Evolutionary conservation across 2,797 vertebrate genomes (phyloP).

Genomic region (Chiroxiphia lanceolata): DNA sequence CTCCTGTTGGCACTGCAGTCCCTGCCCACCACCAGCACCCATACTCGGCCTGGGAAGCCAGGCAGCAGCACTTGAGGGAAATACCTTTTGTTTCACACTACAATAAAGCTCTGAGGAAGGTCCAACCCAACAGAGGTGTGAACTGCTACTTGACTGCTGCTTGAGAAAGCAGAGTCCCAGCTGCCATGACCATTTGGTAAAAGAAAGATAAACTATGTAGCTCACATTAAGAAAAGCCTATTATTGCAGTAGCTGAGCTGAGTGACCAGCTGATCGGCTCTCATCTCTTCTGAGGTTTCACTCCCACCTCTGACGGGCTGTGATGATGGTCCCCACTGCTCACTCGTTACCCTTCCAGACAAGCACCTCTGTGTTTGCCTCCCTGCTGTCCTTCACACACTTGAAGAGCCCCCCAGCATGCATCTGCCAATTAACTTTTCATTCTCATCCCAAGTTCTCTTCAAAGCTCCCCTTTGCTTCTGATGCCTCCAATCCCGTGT

Average conservation of each 20-base stretch:
- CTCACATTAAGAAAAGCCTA: not conserved
- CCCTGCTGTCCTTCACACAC: not conserved
- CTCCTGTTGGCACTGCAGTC: not conserved
- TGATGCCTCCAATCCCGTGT: not conserved
- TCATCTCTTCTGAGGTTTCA: not conserved
- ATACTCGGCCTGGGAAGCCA: not conserved
- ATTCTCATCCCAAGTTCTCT: not conserved
- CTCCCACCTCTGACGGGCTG: not conserved
- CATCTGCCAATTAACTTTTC: slow-evolving; percentile 2
- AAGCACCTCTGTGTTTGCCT: not conserved
- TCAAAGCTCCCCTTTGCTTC: slow-evolving; percentile 15
- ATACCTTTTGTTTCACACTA: slow-evolving; percentile 3
- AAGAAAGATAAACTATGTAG: not conserved
- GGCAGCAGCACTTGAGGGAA: not conserved
- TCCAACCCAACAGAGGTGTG: not conserved
- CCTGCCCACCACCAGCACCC: not conserved
- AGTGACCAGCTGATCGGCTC: slow-evolving; percentile 1
- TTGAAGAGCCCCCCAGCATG: not conserved
- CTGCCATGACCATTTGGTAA: not conserved
- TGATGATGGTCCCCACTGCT: not conserved
- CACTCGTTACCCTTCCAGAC: not conserved
- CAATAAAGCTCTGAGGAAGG: not conserved
- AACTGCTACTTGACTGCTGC: not conserved
- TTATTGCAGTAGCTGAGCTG: slow-evolving; percentile 3
- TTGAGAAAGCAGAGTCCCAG: not conserved